phyloP scores from a whole-genome alignment of 2,797 vertebrate species.

The Darevskia nairensis region DNA sequence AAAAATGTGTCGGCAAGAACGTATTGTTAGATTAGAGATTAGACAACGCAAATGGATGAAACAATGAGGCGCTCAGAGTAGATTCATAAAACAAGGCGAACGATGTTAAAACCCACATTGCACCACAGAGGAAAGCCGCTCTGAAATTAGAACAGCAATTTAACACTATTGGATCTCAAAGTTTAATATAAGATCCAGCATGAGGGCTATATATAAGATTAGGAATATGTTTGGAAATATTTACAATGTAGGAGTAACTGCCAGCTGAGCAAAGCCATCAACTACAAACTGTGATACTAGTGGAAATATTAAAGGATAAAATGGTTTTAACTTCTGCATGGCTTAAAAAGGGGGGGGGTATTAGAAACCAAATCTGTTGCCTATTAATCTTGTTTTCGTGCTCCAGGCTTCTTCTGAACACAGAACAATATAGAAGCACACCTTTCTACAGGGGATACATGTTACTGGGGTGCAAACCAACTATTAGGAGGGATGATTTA shows the following conservation, averaged over 20 bases:
- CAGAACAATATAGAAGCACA: slow-evolving; percentile 27
- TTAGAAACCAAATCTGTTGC: background rate
- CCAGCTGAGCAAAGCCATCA: slow-evolving; percentile 34
- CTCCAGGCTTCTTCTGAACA: background rate
- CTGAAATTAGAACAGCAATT: slow-evolving; percentile 74
- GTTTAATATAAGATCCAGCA: slow-evolving; percentile 74
- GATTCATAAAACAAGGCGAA: slow-evolving; percentile 71
- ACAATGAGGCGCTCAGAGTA: slow-evolving; percentile 65
- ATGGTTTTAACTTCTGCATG: slow-evolving; percentile 11
- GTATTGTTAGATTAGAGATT: no score
- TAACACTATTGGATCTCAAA: slow-evolving; percentile 72
- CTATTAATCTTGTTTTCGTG: slow-evolving; percentile 44
- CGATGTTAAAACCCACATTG: slow-evolving; percentile 63
- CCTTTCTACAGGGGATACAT: slow-evolving; percentile 4
- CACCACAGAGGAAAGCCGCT: slow-evolving; percentile 70
- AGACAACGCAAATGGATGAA: slow-evolving; percentile 64
- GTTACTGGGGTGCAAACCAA: background rate
- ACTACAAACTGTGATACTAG: slow-evolving; percentile 52
- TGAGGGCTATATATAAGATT: slow-evolving; percentile 56
- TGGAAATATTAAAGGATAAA: slow-evolving; percentile 61
- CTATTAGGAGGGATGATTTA: background rate
- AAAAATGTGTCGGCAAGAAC: no score
- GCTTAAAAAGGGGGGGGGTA: background rate
- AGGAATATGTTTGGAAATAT: slow-evolving; percentile 60
- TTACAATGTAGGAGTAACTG: slow-evolving; percentile 46